These are phyloP conservation scores for Pseudorhombus dupliciocellatus DNA, from an alignment of 2,113 vertebrate species.

Conservation along the genomic window DNA sequence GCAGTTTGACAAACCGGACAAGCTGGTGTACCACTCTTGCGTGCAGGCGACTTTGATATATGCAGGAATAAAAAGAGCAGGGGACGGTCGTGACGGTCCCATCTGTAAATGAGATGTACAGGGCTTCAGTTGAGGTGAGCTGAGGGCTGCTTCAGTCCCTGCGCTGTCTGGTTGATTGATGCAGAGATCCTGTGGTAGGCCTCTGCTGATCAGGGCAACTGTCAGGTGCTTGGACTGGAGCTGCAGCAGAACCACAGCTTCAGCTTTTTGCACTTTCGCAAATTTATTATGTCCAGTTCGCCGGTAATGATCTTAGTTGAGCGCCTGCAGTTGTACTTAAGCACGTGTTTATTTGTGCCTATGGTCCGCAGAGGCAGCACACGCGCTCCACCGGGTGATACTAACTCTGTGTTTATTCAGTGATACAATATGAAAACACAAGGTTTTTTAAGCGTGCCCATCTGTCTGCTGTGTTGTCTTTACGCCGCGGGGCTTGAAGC, in stretches of 20 bases:
- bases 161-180: conserved; percentile 72
- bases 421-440: conserved; percentile 11
- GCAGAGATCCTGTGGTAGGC: conserved; percentile 61
- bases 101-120: conserved; percentile 70
- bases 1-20: conserved; percentile 5
- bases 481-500: conserved; percentile 11
- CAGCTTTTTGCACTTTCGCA: conserved; percentile 20
- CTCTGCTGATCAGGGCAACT: conserved; percentile 48
- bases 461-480: conserved; percentile 34
- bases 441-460: conserved; percentile 3
- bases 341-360: background rate
- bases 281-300: conserved; percentile 2
- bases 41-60: conserved; percentile 40
- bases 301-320: background rate
- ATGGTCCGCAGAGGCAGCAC: background rate
- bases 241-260: conserved; percentile 8
- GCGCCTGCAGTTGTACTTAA: background rate
- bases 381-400: background rate
- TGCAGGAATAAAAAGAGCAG: conserved; percentile 3
- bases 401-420: conserved; percentile 14
- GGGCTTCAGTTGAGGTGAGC: conserved; percentile 47
- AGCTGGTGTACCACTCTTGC: background rate
- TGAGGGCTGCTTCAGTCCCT: conserved; percentile 54
- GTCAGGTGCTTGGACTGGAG: conserved; percentile 56
- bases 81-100: conserved; percentile 38